A percentile compares a stretch with the other conserved stretches of the same genome.
These are phyloP conservation scores for Cantharis flavilabris DNA, from an alignment of 2,888 invertebrate genomes.

Conservation along the genomic window DNA sequence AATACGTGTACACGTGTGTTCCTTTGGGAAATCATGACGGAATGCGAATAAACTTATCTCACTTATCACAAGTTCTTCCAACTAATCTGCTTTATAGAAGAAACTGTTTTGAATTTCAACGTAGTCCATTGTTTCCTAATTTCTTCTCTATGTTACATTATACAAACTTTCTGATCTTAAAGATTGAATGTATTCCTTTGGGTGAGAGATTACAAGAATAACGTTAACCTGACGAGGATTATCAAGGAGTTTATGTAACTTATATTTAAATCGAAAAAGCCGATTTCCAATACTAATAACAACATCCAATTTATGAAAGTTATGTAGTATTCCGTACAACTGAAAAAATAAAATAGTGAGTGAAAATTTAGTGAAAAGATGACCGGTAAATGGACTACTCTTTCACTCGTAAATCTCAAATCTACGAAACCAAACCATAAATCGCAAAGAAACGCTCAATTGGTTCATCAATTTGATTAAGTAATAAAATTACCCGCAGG, in stretches of 20 bases:
- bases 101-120: constrained; percentile 47
- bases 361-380: too few relatives aligned
- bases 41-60: constrained; percentile 48
- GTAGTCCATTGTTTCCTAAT: constrained; percentile 44
- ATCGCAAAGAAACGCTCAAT: constrained; percentile 35
- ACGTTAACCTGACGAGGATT: constrained; percentile 31
- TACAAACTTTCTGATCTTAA: constrained; percentile 41
- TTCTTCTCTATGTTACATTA: constrained; percentile 39
- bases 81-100: constrained; percentile 43
- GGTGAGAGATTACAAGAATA: constrained; percentile 36
- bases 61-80: constrained; percentile 49
- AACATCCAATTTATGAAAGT: constrained; percentile 8
- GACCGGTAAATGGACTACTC: constrained; percentile 32
- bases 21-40: constrained; percentile 49
- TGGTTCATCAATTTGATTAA: constrained; percentile 36
- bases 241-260: neutral
- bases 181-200: constrained; percentile 43
- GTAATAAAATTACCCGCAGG: constrained; percentile 33
- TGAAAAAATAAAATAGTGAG: neutral
- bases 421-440: constrained; percentile 33
- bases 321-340: neutral
- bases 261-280: neutral
- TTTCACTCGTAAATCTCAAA: neutral
- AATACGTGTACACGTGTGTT: constrained; percentile 48
- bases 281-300: neutral